Base-by-base conservation (phyloP, 2,113 vertebrate species). In the Pelvicachromis taeniatus region DNA sequence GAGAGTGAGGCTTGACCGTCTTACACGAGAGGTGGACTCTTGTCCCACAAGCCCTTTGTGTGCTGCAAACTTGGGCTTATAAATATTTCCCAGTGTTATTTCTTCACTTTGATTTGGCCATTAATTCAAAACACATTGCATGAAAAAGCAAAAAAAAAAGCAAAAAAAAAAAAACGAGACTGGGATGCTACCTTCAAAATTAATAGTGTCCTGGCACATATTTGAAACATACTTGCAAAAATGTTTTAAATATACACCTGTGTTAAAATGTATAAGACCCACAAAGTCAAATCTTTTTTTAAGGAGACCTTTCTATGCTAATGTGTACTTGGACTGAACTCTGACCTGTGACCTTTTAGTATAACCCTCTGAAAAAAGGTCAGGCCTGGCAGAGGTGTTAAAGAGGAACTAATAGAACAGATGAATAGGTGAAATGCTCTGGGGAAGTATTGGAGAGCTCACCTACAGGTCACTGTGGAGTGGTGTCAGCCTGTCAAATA, bases 321-420 rank as follows among this genome's bases (percentile, higher is more conserved):
- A 96, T 95, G 88, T 85, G 93, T 85, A 93, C 95, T 90, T 33
- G 1, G 61, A 42, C 88, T 96, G 94, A 96, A 96, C 96, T 92
- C 79, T 91, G 95, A 91, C 92, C 91, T 35, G 26, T 90, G 89
- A 94, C 93, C 94, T 70, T 52, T 79, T 17, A 50, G 58, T 53
- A 65, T 26, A 54, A 68, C 50, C 82, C 54, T 80, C 59, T 40
- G 42, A 53, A 85, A 45, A 65, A 84, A 89, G 94, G 93, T 90
- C 89, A 91, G 80, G 78, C 33, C 80, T 73, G 84, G 83, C 58
- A 19, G 93, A 93, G 87, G 89, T 94, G 95, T 95, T 94, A 95
- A 96, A 94, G 93, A 95, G 94, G 91, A 93, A 93, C 93, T 94
- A 94, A 95, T 94, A 83, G 92, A 91, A 88, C 38, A 90, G 88